A percentile compares a stretch with the other conserved stretches of the same genome.
Conservation (phyloP, 2,888 invertebrate genomes). For the Drosophila crucigera region DNA sequence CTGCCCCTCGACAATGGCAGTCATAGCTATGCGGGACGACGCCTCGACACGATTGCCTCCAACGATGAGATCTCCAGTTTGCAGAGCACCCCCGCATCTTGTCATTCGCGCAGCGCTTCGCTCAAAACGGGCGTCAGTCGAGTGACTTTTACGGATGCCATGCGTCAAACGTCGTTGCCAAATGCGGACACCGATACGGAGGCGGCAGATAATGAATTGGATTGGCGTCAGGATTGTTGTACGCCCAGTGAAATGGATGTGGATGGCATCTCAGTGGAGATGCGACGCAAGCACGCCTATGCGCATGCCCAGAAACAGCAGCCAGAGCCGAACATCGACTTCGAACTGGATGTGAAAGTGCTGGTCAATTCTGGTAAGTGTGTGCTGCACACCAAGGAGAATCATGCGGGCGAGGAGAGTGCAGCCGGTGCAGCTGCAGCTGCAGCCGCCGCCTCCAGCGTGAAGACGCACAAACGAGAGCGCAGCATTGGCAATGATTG, state of each 20-base stretch:
- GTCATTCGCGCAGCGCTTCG: constrained; percentile 90
- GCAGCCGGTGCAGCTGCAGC: constrained; percentile 34
- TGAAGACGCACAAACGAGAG: constrained; percentile 84
- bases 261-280: constrained; percentile 88
- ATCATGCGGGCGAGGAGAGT: constrained; percentile 85
- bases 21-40: constrained; percentile 68
- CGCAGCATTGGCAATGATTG: constrained; percentile 85
- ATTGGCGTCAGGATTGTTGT: constrained; percentile 81
- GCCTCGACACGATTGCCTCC: constrained; percentile 84
- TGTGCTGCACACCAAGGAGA: constrained; percentile 96
- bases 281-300: constrained; percentile 87
- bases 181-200: constrained; percentile 90
- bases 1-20: constrained; percentile 85
- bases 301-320: constrained; percentile 84
- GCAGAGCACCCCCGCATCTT: constrained; percentile 89
- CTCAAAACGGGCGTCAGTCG: constrained; percentile 87
- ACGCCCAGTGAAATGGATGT: constrained; percentile 87
- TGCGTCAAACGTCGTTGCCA: constrained; percentile 91
- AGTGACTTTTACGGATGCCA: constrained; percentile 85
- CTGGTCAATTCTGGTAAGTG: constrained; percentile 98
- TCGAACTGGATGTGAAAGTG: constrained; percentile 98
- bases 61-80: constrained; percentile 84
- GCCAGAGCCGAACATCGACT: constrained; percentile 96
- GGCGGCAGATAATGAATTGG: constrained; percentile 86
- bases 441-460: constrained; percentile 63